Evolutionary conservation across 2,888 invertebrate species (phyloP), one percentile per base, ranked within the genome.

Genomic region (Pocota personata): DNA sequence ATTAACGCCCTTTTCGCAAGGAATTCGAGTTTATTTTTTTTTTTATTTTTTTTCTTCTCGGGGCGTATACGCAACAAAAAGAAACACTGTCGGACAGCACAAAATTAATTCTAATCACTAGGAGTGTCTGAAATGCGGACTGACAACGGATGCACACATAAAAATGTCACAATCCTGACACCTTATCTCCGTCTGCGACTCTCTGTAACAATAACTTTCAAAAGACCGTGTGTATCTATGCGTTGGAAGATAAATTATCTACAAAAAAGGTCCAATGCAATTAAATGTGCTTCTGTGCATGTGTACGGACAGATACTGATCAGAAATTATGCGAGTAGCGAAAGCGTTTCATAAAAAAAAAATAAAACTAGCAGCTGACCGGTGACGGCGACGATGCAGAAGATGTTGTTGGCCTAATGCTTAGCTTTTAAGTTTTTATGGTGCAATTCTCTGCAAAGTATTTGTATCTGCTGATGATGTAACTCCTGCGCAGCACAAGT

Each of bases 1-100:
- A 86, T 86, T 82, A 82, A 86, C 86, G 82, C 86, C 86, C 72
- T 72, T 76, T 86, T 82, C 46, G n/a, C 43, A 50, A 60, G 50
- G 67, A 55, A 67, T 71, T 57, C 50, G 30, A 32, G 10, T 1
- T 12, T 5, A 1, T 14, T 40, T 40, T 24, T 21, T 24, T 8
- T 32, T 43, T 12, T n/a, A n/a, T 16, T 12, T 7, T 35, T 30
- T 5, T 30, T 1, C 30, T 19, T 14, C 19, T 14, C n/a, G 55
- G 40, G 79, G 62, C 55, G 82, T 69, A 64, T 78, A 43, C 37
- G 62, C 67, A 83, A 69, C 73, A 30, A n/a, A 35, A 46, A 37
- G 12, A n/a, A 12, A 24, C 37, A n/a, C 14, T 1, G 40, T 6
- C 37, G 12, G 37, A 37, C 37, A 37, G 40, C 40, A 14, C 14